Evolutionary conservation across 2,113 vertebrate species (phyloP).

Genomic region (Notiomystis cincta): DNA sequence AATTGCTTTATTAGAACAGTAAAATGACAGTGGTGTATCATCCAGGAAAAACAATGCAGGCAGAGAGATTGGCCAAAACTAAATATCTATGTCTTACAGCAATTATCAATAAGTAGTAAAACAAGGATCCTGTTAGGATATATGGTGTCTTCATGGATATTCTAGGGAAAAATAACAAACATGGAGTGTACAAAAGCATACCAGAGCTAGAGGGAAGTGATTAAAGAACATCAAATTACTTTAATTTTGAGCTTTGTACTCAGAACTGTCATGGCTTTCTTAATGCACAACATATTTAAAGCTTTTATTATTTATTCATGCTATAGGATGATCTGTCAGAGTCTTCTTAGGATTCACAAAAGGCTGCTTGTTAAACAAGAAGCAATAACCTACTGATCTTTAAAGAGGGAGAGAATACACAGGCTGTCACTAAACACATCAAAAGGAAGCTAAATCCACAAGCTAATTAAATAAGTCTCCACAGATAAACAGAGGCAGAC

Average conservation of each 20-base stretch:
- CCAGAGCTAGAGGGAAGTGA: not conserved
- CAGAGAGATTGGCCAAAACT: not conserved
- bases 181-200: not conserved
- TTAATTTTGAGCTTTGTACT: not conserved
- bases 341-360: not conserved
- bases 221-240: not conserved
- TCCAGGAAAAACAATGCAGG: not conserved
- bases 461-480: not conserved
- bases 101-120: not conserved
- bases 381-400: not conserved
- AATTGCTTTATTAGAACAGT: not conserved
- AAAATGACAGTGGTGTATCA: not conserved
- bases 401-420: not conserved
- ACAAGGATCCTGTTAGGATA: fast-evolving
- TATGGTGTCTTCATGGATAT: not conserved
- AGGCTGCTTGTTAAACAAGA: not conserved
- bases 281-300: not conserved
- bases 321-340: not conserved
- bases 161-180: not conserved
- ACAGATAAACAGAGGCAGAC: not conserved
- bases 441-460: not conserved
- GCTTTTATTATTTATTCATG: not conserved
- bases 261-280: not conserved
- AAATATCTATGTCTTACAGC: not conserved
- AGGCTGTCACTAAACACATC: not conserved